Percentiles rank a stretch among this genome's conserved stretches.
Conservation (phyloP, 2,888 invertebrate species). For the Pharmacophagus antenor region DNA sequence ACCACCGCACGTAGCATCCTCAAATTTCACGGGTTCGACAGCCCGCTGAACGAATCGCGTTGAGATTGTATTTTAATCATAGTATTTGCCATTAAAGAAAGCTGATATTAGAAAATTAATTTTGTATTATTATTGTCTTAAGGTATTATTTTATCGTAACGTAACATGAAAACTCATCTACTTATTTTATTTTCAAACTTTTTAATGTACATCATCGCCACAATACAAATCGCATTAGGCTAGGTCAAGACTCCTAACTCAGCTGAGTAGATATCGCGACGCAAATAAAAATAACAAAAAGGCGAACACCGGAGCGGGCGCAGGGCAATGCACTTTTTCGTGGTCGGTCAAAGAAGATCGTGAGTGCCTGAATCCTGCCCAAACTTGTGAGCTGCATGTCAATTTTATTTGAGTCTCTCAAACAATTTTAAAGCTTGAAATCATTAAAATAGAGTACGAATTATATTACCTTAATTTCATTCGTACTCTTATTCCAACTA, state of each 20-base stretch:
- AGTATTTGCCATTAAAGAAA: no score
- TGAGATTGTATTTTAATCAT: no score
- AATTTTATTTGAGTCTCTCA: slow-evolving; percentile 41
- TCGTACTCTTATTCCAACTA: slow-evolving; percentile 27
- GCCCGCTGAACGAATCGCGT: no score
- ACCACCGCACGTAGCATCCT: no score
- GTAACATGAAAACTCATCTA: no score
- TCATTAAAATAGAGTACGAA: slow-evolving; percentile 16
- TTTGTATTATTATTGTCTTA: no score
- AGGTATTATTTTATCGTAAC: no score
- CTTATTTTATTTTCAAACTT: not conserved
- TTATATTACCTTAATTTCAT: not conserved
- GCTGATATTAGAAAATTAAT: no score
- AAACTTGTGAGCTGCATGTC: slow-evolving; percentile 61
- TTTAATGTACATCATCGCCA: slow-evolving; percentile 34
- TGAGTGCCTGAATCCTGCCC: slow-evolving; percentile 48
- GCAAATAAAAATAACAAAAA: slow-evolving; percentile 55
- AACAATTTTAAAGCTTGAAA: slow-evolving; percentile 36
- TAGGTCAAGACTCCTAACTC: slow-evolving; percentile 76
- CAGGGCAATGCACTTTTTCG: slow-evolving; percentile 75
- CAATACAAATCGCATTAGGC: slow-evolving; percentile 70
- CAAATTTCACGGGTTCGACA: no score
- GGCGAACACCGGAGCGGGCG: slow-evolving; percentile 46
- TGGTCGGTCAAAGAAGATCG: slow-evolving; percentile 62
- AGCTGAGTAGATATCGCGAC: slow-evolving; percentile 59